Evolutionary conservation across 2,113 vertebrate species (phyloP).

Genomic region (Cygnus atratus): DNA sequence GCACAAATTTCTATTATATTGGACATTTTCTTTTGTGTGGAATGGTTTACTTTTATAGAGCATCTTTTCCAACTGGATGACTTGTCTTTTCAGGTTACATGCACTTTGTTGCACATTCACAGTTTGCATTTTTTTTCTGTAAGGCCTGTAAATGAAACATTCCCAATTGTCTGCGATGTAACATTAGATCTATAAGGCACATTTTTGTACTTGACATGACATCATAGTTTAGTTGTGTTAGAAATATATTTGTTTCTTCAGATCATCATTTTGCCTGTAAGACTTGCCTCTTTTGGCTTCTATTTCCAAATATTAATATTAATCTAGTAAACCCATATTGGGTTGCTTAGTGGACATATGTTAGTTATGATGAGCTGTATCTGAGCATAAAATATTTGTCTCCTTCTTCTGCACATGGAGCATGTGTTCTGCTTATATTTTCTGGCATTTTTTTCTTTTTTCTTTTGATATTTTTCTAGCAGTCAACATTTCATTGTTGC

Average conservation of each 20-base stretch:
- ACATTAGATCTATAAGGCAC: neutral
- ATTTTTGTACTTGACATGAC: neutral
- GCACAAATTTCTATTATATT: neutral
- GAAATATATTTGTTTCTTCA: neutral
- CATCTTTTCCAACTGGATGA: constrained; percentile 10
- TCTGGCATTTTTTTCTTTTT: neutral
- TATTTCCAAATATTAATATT: neutral
- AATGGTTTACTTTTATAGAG: neutral
- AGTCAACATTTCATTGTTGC: neutral
- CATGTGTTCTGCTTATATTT: neutral
- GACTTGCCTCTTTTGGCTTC: neutral
- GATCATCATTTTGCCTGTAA: neutral
- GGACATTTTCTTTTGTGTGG: neutral
- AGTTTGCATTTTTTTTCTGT: neutral
- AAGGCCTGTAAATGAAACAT: neutral
- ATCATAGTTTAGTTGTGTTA: neutral
- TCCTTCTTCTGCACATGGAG: neutral
- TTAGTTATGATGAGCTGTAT: neutral
- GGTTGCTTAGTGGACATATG: neutral
- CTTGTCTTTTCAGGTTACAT: constrained; percentile 50
- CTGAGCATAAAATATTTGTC: neutral
- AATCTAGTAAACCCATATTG: neutral
- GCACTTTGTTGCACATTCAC: constrained; percentile 26
- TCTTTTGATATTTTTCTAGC: neutral
- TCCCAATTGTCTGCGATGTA: neutral